Base-by-base conservation (phyloP, 2,888 invertebrate species). In the Linyphia triangularis region DNA sequence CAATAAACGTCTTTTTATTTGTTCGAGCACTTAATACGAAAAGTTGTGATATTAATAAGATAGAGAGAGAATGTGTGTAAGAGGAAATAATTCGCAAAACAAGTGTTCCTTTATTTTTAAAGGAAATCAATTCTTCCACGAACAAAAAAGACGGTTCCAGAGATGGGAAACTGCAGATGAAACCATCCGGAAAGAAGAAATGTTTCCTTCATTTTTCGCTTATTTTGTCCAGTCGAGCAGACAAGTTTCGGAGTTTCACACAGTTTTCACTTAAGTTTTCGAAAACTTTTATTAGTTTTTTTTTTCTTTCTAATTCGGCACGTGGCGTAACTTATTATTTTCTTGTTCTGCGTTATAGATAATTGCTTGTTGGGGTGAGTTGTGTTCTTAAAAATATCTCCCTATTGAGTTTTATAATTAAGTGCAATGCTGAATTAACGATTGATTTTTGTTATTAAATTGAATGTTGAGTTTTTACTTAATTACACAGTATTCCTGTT, bases 61-160 rank as follows among this genome's bases (percentile, higher is more conserved):
- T 6, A n/a, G n/a, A 51, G 16, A 10, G n/a, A 16, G n/a, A 51
- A 51, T 9, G 70, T 70, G 28, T 70, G 16, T 33, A 40, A 37
- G 70, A 63, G 51, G 26, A 79, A 86, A 79, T 79, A 79, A 72
- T 59, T 26, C 67, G 9, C 63, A 72, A 63, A 79, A 86, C 65
- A 86, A 33, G 57, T 57, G 40, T 79, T 72, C 61, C 37, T 73
- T 65, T 61, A 57, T 59, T 28, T 51, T 33, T 79, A 79, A 86
- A 79, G 85, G 85, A 79, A 86, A 86, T 81, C 79, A 86, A 86
- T 26, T 72, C 16, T 57, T 22, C n/a, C 26, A n/a, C 16, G 57
- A 59, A 79, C 61, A 63, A 16, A 51, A n/a, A 57, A 22, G 72
- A 72, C 65, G 70, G 61, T 72, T 33, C 16, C 40, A n/a, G 59